Conservation (phyloP, 2,888 invertebrate genomes). For the Drosophila picticornis region DNA sequence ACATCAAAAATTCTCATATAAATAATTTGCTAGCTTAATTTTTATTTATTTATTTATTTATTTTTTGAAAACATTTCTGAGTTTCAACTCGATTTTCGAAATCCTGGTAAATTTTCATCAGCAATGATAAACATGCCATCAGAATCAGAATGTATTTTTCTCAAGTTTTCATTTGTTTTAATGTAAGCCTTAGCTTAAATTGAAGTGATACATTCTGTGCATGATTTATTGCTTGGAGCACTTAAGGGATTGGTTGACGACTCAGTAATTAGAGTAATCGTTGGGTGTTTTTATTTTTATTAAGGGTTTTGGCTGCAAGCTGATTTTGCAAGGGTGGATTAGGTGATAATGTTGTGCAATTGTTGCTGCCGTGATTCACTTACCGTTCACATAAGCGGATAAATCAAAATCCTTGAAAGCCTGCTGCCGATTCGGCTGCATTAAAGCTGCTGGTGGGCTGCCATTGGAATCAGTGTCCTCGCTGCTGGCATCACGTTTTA, state of each 20-base stretch:
- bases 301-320: not conserved
- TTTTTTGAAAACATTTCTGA: not conserved
- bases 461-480: constrained; percentile 6
- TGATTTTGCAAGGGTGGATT: not conserved
- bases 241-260: not conserved
- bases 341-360: not conserved
- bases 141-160: too few species aligned
- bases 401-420: constrained; percentile 52
- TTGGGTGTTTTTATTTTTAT: not conserved
- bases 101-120: too few species aligned
- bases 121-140: not conserved
- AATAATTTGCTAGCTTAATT: not conserved
- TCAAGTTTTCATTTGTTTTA: not conserved
- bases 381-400: constrained; percentile 70
- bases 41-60: not conserved
- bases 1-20: not conserved
- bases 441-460: not conserved
- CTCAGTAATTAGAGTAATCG: not conserved
- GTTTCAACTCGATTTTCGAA: not conserved
- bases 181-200: not conserved
- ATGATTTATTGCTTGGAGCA: not conserved
- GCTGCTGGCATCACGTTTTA: constrained; percentile 37
- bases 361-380: constrained; percentile 35
- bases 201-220: not conserved
- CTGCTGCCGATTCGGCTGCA: constrained; percentile 10